These are phyloP conservation scores for Platygyra sinensis DNA, from an alignment of 64 coral and sea anemone genomes.

Conservation along the genomic window DNA sequence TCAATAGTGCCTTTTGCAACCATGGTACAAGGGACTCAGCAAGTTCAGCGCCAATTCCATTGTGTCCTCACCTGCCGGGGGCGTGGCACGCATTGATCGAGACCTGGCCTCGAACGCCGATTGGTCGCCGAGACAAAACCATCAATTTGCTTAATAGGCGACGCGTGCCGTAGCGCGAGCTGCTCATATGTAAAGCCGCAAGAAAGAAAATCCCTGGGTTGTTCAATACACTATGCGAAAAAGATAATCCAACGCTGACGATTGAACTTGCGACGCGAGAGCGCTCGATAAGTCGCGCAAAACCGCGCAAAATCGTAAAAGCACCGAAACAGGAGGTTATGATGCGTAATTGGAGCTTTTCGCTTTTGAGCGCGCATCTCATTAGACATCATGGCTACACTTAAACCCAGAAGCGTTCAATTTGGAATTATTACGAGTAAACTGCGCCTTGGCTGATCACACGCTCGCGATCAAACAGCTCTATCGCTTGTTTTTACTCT, in stretches of 20 bases:
- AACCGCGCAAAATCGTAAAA: background rate
- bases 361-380: background rate
- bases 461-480: background rate
- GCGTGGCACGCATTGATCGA: constrained; percentile 53
- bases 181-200: constrained; percentile 27
- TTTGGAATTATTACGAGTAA: background rate
- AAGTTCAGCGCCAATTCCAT: constrained; percentile 30
- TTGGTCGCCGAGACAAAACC: constrained; percentile 50
- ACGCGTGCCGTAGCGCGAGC: constrained; percentile 65
- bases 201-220: background rate
- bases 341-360: constrained; percentile 23
- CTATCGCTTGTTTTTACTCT: constrained; percentile 10
- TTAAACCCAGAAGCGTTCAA: background rate
- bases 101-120: background rate
- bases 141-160: constrained; percentile 46
- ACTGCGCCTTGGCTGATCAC: background rate
- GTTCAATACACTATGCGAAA: background rate
- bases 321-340: background rate
- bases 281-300: background rate
- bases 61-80: constrained; percentile 62
- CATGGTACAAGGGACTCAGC: constrained; percentile 10
- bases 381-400: background rate
- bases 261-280: background rate
- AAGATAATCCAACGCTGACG: background rate
- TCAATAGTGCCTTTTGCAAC: constrained; percentile 66